These are phyloP conservation scores for Rhineura floridana DNA, from an alignment of 2,113 vertebrate species.

Conservation along the genomic window DNA sequence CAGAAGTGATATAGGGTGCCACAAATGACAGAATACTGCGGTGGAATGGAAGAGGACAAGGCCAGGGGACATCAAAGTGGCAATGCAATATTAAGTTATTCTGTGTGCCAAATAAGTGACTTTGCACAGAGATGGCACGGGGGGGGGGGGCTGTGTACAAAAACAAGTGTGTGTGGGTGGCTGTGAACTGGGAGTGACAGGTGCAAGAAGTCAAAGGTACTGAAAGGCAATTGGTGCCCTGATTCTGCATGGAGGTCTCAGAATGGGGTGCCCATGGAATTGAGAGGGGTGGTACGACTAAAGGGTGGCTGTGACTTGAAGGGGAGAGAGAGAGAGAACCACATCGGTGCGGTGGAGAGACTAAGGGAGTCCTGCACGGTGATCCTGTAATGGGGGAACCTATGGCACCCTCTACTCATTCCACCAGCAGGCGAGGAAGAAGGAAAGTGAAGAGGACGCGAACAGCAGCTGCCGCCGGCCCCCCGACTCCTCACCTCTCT, in stretches of 20 bases:
- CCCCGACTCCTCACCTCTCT: constrained; percentile 70
- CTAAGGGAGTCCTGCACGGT: accelerated
- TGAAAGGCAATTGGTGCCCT: not conserved
- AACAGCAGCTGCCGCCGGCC: accelerated
- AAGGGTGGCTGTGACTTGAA: not conserved
- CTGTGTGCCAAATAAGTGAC: not conserved
- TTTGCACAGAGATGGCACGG: not conserved
- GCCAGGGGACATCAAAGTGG: not conserved
- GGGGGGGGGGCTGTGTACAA: not conserved
- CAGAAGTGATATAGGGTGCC: not conserved
- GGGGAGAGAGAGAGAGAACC: not conserved
- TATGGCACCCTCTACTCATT: not conserved
- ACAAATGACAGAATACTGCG: too few species aligned
- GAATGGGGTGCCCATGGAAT: too few species aligned
- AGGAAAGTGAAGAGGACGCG: not conserved
- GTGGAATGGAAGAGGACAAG: not conserved
- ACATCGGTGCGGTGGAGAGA: not conserved
- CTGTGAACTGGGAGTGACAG: not conserved
- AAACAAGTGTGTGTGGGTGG: not conserved
- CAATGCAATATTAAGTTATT: not conserved
- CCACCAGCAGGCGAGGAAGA: too few species aligned
- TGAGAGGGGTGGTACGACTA: not conserved
- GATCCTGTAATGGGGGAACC: not conserved
- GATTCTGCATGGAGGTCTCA: not conserved
- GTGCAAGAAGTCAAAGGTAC: not conserved